Evolutionary conservation across 2,113 vertebrate species (phyloP).

Genomic region (Geococcyx californianus): DNA sequence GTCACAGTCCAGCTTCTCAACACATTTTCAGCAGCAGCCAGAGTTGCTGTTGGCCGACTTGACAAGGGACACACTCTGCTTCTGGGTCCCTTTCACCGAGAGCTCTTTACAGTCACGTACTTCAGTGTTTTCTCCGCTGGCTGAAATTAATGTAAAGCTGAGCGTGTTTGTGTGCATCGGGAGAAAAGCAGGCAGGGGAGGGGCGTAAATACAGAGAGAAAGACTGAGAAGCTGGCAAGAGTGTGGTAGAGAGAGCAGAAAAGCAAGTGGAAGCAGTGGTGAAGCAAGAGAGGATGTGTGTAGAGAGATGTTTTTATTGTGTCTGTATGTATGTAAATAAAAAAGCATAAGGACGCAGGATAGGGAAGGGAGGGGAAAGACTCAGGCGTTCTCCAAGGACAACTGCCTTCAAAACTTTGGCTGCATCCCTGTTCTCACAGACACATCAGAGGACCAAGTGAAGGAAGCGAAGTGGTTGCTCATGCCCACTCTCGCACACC

Average conservation of each 20-base stretch:
- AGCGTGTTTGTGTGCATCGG: not conserved
- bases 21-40: not conserved
- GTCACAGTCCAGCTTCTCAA: slow-evolving; percentile 28
- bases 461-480: not conserved
- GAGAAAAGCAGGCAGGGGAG: not conserved
- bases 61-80: not conserved
- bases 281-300: not conserved
- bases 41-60: not conserved
- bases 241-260: not conserved
- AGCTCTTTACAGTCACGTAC: not conserved
- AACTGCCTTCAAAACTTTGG: not conserved
- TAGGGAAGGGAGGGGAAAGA: not conserved
- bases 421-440: not conserved
- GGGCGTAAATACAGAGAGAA: not conserved
- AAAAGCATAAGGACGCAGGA: not conserved
- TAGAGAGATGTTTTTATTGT: too few relatives aligned
- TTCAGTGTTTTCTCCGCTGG: not conserved
- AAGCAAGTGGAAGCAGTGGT: not conserved
- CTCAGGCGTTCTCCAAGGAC: not conserved
- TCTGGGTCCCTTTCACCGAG: not conserved
- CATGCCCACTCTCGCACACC: not conserved
- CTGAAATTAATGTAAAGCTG: not conserved
- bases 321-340: not conserved
- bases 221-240: not conserved
- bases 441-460: not conserved